Conservation (phyloP, 2,888 invertebrate genomes). For the Dinocampus coccinellae region DNA sequence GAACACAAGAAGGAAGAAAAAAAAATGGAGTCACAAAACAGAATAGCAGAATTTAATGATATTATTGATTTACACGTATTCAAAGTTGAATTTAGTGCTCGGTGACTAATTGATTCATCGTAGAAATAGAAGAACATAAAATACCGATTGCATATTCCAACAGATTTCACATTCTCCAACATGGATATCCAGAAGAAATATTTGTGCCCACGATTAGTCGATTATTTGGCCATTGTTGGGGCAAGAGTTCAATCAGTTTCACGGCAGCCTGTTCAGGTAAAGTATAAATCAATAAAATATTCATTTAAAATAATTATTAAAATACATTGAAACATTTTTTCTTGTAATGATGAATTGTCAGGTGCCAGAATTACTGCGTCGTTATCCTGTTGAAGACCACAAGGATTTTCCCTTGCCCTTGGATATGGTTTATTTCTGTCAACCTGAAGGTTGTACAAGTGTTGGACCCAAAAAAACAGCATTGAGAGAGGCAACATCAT, state of each 20-base stretch:
- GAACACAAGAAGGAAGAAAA: background rate
- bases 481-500: conserved; percentile 92
- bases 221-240: conserved; percentile 98
- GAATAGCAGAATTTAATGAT: background rate
- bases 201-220: conserved; percentile 88
- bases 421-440: conserved; percentile 99
- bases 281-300: conserved; percentile 27
- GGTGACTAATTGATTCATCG: background rate
- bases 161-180: background rate
- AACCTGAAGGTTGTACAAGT: conserved; percentile 97
- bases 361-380: conserved; percentile 93
- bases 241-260: conserved; percentile 82
- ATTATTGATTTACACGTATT: background rate
- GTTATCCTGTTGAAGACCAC: conserved; percentile 97
- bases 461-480: conserved; percentile 89
- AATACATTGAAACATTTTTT: background rate
- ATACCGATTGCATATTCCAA: background rate
- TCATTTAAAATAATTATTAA: too few relatives aligned
- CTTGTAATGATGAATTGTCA: conserved; percentile 63
- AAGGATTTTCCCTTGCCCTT: conserved; percentile 96
- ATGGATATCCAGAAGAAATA: conserved; percentile 82
- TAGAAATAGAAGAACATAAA: background rate
- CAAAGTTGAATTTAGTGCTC: background rate
- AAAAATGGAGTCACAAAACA: background rate
- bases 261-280: conserved; percentile 84